These are phyloP conservation scores for Ophraella communa DNA, from an alignment of 2,888 invertebrate genomes.

Conservation along the genomic window DNA sequence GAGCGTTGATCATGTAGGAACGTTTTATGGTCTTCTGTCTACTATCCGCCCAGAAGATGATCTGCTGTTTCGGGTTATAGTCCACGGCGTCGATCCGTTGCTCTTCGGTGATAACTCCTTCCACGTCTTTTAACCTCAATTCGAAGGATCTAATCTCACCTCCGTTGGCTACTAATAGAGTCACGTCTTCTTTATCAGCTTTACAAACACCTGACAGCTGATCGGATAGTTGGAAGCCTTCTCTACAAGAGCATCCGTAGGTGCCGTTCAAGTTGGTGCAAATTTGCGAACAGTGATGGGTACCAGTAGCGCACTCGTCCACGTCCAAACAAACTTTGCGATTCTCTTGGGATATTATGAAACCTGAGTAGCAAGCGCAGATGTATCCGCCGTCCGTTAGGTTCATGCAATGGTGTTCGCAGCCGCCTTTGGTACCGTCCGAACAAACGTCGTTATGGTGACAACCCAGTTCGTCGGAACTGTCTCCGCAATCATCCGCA, in stretches of 20 bases:
- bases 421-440: constrained; percentile 74
- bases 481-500: constrained; percentile 89
- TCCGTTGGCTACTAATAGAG: constrained; percentile 80
- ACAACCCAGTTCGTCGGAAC: constrained; percentile 90
- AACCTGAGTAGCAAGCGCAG: constrained; percentile 88
- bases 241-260: constrained; percentile 84
- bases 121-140: constrained; percentile 69
- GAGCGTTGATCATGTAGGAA: constrained; percentile 85
- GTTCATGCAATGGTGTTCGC: constrained; percentile 90
- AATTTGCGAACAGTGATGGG: constrained; percentile 90
- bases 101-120: constrained; percentile 82
- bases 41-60: constrained; percentile 96
- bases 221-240: constrained; percentile 80
- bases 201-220: constrained; percentile 84
- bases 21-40: constrained; percentile 89
- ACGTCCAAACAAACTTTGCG: constrained; percentile 87
- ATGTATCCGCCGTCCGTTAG: constrained; percentile 85
- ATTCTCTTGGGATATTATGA: constrained; percentile 79
- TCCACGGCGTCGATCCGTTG: constrained; percentile 92
- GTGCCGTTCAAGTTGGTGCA: constrained; percentile 93
- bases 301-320: constrained; percentile 84
- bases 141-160: constrained; percentile 83
- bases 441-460: constrained; percentile 72
- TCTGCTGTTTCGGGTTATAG: constrained; percentile 81
- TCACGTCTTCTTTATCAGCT: constrained; percentile 69